Conservation (phyloP, 1,140 invertebrate species). For the Drosophila ercepeae region DNA sequence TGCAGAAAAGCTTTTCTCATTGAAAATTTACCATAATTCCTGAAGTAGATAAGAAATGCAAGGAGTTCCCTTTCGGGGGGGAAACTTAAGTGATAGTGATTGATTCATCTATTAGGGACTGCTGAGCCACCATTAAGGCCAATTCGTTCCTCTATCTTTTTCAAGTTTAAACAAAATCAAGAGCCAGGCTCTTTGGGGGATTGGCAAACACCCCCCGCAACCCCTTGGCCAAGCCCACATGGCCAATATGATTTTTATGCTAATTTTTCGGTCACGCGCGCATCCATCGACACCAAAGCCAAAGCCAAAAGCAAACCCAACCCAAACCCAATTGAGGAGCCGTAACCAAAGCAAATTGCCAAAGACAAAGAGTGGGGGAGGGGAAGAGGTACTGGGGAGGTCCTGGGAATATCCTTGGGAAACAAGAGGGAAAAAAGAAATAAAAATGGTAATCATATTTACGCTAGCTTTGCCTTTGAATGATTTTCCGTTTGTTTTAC, state of each 20-base stretch:
- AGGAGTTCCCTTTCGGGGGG: neutral
- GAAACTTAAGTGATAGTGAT: slow-evolving; percentile 1
- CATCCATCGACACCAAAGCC: slow-evolving; percentile 54
- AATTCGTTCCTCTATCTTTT: slow-evolving; percentile 9
- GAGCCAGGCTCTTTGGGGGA: slow-evolving; percentile 15
- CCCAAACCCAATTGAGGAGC: slow-evolving; percentile 37
- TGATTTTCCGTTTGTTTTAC: slow-evolving; percentile 76
- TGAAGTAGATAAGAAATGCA: neutral
- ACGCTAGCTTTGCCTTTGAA: slow-evolving; percentile 53
- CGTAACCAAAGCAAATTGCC: slow-evolving; percentile 67
- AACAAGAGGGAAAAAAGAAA: slow-evolving; percentile 41
- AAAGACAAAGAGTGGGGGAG: slow-evolving; percentile 24
- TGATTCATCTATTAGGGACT: slow-evolving; percentile 1
- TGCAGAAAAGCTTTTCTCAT: slow-evolving; percentile 19
- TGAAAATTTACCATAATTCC: neutral
- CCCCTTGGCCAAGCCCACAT: slow-evolving; percentile 41
- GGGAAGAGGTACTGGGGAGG: neutral
- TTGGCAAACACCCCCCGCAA: slow-evolving; percentile 8
- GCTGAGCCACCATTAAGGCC: neutral
- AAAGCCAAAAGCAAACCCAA: slow-evolving; percentile 10
- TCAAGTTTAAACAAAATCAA: slow-evolving; percentile 22
- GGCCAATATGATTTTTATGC: slow-evolving; percentile 81
- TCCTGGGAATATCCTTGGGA: slow-evolving; percentile 15
- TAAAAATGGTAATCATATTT: slow-evolving; percentile 78
- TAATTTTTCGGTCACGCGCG: slow-evolving; percentile 77